Percentiles rank a stretch among this genome's conserved stretches.
phyloP scores from a whole-genome alignment of 2,797 vertebrate species.

The Erpetoichthys calabaricus region DNA sequence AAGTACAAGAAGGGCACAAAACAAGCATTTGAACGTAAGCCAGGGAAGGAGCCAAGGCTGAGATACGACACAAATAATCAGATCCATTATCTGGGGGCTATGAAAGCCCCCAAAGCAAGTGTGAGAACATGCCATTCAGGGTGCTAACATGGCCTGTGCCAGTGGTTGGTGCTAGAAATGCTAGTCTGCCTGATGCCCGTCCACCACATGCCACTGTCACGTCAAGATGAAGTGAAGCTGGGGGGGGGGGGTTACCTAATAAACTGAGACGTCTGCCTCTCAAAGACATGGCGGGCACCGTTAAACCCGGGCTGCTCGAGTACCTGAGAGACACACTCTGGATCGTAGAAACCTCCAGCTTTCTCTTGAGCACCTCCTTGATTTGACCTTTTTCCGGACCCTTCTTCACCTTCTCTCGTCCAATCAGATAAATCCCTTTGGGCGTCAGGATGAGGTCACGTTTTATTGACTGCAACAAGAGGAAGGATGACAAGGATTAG shows the following conservation, averaged over 20 bases:
- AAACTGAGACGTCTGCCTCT: rapidly evolving
- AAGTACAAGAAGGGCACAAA: too few species aligned
- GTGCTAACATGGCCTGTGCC: too few species aligned
- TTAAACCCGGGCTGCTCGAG: rapidly evolving
- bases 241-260: rapidly evolving
- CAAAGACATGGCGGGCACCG: rapidly evolving
- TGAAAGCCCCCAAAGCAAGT: too few species aligned
- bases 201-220: too few species aligned
- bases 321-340: constrained; percentile 75
- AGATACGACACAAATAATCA: too few species aligned
- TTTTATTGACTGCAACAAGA: constrained; percentile 64
- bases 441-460: constrained; percentile 85
- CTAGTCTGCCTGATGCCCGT: too few species aligned
- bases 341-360: constrained; percentile 69
- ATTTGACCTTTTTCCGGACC: constrained; percentile 90
- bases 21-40: too few species aligned
- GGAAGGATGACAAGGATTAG: constrained; percentile 13
- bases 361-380: constrained; percentile 84
- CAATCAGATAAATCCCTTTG: constrained; percentile 82
- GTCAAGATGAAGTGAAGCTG: too few species aligned
- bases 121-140: too few species aligned
- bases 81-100: too few species aligned
- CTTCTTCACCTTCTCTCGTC: constrained; percentile 87
- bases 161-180: too few species aligned
- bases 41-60: too few species aligned